Base-by-base conservation (phyloP, 2,113 vertebrate species). In the Paedocypris sp. region DNA sequence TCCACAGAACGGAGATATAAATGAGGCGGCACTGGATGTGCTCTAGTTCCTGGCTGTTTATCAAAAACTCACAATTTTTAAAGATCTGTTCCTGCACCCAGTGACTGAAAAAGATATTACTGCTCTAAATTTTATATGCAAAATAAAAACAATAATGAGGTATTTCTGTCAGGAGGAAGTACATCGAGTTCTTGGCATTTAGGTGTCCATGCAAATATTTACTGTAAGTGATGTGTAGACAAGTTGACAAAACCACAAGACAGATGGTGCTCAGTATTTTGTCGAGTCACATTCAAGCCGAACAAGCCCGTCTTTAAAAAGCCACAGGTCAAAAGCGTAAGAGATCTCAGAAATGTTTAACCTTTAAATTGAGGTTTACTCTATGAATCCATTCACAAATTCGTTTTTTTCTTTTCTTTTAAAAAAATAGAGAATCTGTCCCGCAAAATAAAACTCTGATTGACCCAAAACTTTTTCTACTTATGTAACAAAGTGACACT, bases 151-250 rank as follows among this genome's bases (percentile, higher is more conserved):
- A 48, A 29, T n/a, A 20, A 18, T 25, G 19, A 10, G n/a, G 15
- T 29, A 32, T 19, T 13, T 18, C 5, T 33, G 28, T 20, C 11
- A 52, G 75, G 70, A 82, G 82, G 78, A 82, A 82, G 77, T 80
- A 72, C 79, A 76, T 67, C 53, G 74, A 82, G 79, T 81, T 83
- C 77, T 68, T 65, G 66, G 60, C 72, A 60, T 70, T 49, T 70
- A 57, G 72, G 71, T 66, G 72, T 45, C 20, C 68, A 70, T 79
- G 78, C 76, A 80, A 80, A 83, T 82, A 76, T 83, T 84, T 83
- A 77, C 79, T 60, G 77, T 70, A 79, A 82, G 59, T 73, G 74
- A 71, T 71, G 45, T 23, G 57, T 66, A 66, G 63, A 70, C 68
- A 67, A 72, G 64, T 74, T 65, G 72, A 54, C 42, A 64, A 73